A percentile compares a stretch with the other conserved stretches of the same genome.
phyloP scores from a whole-genome alignment of 2,113 vertebrate species.

The Pheucticus melanocephalus region DNA sequence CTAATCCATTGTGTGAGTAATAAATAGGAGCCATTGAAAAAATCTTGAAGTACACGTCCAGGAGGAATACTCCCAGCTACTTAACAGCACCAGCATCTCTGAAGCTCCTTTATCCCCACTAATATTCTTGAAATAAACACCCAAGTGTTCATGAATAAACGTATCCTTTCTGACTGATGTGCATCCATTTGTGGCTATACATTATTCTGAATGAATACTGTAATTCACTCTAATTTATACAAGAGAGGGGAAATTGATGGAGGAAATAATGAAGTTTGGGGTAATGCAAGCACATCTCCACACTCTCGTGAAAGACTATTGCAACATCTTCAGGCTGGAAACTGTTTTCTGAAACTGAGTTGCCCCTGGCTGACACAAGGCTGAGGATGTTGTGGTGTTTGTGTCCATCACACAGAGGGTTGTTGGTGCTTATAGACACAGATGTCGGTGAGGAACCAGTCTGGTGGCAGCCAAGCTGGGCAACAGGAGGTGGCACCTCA shows the following conservation, averaged over 20 bases:
- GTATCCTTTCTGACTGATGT: slow-evolving; percentile 39
- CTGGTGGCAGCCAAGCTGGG: not conserved
- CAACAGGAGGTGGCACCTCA: not conserved
- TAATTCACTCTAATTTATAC: slow-evolving; percentile 60
- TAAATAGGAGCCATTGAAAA: slow-evolving; percentile 14
- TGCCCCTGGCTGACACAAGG: not conserved
- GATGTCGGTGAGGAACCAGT: not conserved
- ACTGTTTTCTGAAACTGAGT: not conserved
- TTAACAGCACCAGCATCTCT: slow-evolving; percentile 11
- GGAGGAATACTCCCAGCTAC: slow-evolving; percentile 41
- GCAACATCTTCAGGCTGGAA: not conserved
- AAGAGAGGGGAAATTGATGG: slow-evolving; percentile 28
- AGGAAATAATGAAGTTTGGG: slow-evolving; percentile 38
- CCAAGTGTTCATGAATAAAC: slow-evolving; percentile 44
- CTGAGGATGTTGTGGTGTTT: not conserved
- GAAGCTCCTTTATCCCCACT: slow-evolving; percentile 38
- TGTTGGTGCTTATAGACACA: fast-evolving
- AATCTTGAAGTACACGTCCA: slow-evolving; percentile 19
- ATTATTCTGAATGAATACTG: slow-evolving; percentile 4
- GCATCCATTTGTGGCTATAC: slow-evolving; percentile 37
- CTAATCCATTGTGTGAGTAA: slow-evolving; percentile 3
- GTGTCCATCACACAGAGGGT: not conserved
- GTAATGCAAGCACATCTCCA: not conserved
- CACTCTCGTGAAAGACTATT: not conserved
- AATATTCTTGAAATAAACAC: slow-evolving; percentile 67